Base-by-base conservation (phyloP, 2,888 invertebrate genomes). In the Catocala nupta region DNA sequence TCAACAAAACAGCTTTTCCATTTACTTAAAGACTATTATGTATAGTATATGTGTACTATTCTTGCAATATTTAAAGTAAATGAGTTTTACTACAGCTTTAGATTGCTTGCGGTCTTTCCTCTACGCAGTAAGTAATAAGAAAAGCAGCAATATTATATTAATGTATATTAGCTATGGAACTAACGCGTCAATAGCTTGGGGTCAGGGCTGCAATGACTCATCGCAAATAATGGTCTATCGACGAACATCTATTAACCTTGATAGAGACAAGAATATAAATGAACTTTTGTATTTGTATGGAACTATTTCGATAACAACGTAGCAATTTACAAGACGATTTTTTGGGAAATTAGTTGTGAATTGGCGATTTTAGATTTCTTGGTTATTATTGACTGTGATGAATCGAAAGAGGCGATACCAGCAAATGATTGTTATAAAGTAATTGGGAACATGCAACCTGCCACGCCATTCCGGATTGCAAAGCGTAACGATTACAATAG, bases 121-220 rank as follows among this genome's bases (percentile, higher is more conserved):
- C n/a, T 36, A 12, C 50, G 50, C 12, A 8, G 50, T 45, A 12
- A 42, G 6, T 7, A 36, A 36, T n/a, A 7, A 1, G 39, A 57
- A 68, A 51, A 8, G 51, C 52, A 39, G 55, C 65, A n/a, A 53
- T 55, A 49, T 55, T 61, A 51, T 59, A 59, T 54, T 63, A 72
- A 69, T 70, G 55, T 33, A 53, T 34, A 65, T 67, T 55, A 49
- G 45, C 34, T 36, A 60, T 68, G 33, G 66, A 68, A 47, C 16
- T 5, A 62, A 51, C 49, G 33, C 47, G 25, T 55, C 59, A 36
- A 68, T 72, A 50, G 36, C n/a, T n/a, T 12, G 63, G 63, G 71
- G 66, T 71, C 60, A 64, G 0, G 52, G 56, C 34, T 66, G 36
- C 59, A 61, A 16, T 75, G 75, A 77, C 60, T 75, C 77, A 74